Conservation (phyloP, 1,140 invertebrate genomes). For the Asobara japonica region DNA sequence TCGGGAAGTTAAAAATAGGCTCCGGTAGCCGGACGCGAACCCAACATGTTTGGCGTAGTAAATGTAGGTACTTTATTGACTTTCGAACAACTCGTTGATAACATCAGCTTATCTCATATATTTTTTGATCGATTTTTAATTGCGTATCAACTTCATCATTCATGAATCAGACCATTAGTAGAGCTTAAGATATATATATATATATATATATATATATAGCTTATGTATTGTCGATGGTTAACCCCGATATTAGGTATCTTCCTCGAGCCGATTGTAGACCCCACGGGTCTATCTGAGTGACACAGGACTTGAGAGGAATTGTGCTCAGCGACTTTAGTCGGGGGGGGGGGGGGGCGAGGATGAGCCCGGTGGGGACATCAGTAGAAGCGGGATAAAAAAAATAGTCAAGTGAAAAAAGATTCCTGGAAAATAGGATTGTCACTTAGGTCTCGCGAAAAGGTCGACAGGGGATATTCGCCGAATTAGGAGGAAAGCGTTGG, state of each 20-base stretch:
- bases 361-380: neutral
- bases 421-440: constrained; percentile 1
- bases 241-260: neutral
- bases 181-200: no score
- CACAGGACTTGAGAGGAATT: constrained; percentile 4
- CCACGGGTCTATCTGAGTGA: neutral
- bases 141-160: no score
- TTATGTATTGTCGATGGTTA: neutral
- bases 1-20: no score
- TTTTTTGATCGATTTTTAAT: no score
- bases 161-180: no score
- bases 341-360: neutral
- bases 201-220: no score
- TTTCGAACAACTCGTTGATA: no score
- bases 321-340: neutral
- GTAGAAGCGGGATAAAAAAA: neutral
- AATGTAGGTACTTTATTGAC: no score
- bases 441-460: neutral
- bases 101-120: no score
- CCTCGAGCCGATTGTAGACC: neutral
- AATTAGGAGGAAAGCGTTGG: neutral
- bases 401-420: neutral
- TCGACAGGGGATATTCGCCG: neutral
- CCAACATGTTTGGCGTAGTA: no score
- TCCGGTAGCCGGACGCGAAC: no score